Base-by-base conservation (phyloP, 2,888 invertebrate genomes). In the Catocala nupta region DNA sequence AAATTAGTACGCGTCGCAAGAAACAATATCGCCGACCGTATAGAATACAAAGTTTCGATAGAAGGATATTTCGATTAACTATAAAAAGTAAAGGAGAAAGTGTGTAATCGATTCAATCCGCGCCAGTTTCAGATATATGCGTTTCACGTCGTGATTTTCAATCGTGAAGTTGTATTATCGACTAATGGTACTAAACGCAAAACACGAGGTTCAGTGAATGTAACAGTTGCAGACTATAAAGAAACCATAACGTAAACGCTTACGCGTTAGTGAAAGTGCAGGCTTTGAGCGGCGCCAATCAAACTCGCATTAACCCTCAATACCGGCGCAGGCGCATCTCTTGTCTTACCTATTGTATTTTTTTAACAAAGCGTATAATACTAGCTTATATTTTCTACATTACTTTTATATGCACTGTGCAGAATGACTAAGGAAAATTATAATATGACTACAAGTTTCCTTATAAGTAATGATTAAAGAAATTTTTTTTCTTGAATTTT, bases 221-320 rank as follows among this genome's bases (percentile, higher is more conserved):
- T 69, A 77, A 76, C 66, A 73, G 75, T 70, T 74, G 76, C 50
- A 43, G 57, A 66, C 63, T 49, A 50, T 69, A 55, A 71, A 81
- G 82, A 80, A 81, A 86, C 83, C 82, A 82, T 85, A 83, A 84
- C 78, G 77, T 78, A 77, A 83, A 82, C 84, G 83, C 74, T 81
- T 80, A 75, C 75, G 80, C 76, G 74, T 78, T 75, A 90, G 93
- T 90, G 93, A 93, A 93, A 92, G 92, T 92, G 88, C 81, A 83
- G 75, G 80, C 84, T 85, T 76, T 79, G 82, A 83, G 81, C 81
- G 84, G 80, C 81, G 83, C 84, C 89, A 89, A 92, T 93, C 90
- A 91, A 91, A 92, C 87, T 83, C 87, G 83, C 89, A 90, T 92
- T 89, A 92, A 78, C 77, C 81, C 75, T 73, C 73, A 60, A 70